Evolutionary conservation across 2,797 vertebrate genomes (phyloP), one percentile per base, ranked within the genome.

Genomic region (Sebastes matsubarae): DNA sequence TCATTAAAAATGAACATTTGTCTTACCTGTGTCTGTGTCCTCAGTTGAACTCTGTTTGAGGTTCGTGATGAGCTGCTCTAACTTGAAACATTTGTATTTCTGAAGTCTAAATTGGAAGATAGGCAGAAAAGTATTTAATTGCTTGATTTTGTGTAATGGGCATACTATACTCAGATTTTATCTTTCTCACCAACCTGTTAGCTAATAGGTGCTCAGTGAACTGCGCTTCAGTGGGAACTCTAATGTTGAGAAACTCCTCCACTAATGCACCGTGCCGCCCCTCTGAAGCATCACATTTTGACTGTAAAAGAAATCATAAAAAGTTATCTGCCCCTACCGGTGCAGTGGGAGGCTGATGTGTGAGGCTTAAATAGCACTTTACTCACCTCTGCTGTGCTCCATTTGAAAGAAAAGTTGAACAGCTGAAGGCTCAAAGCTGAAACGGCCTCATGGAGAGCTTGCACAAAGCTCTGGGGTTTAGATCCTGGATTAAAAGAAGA

Each of bases 41-140:
- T 84, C 54, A 60, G 83, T 8, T 70, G 90, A 84, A 78, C 60
- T 79, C 27, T 69, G 82, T 77, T 91, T 93, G 32, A 94, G 74
- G 75, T 93, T 88, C 16, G 60, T 58, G 36, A 96, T 86, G 22
- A 96, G 87, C 72, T 96, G 94, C 75, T 95, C 94, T n/a, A 96
- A 20, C 64, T 93, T 95, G 77, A 96, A 96, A 76, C 89, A 94
- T 36, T 93, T 95, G 83, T 95, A 97, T 68, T 93, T 95, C 79
- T 96, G 86, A 52, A 96, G 91, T 80, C 96, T 97, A 75, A 70
- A 85, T 74, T 42, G 24, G n/a, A 71, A 67, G 5, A 87, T 1
- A 67, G 13, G 9, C 5, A 34, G 13, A 68, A 68, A 57, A 67
- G 5, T 68, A 60, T 58, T 46, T 32, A 36, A 36, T 2, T 54